Evolutionary conservation across 2,113 vertebrate species (phyloP).

Genomic region (Pygoscelis adeliae): DNA sequence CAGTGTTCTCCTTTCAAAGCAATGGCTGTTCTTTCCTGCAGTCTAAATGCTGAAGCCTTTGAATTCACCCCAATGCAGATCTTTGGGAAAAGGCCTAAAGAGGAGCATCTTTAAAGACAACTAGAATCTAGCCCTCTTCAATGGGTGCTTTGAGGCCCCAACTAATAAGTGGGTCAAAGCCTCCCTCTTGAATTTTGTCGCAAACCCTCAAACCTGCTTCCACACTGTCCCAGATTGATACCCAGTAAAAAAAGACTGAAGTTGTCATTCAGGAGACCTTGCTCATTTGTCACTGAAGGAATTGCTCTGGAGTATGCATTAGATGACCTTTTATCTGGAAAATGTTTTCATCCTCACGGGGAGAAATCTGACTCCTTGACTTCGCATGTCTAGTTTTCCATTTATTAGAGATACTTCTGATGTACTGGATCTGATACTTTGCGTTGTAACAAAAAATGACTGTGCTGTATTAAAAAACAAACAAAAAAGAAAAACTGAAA

Average conservation of each 20-base stretch:
- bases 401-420: neutral
- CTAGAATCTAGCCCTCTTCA: neutral
- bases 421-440: neutral
- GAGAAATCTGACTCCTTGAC: neutral
- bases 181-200: neutral
- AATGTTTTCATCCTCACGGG: neutral
- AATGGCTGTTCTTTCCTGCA: neutral
- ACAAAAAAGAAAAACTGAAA: neutral
- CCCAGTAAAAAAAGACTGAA: neutral
- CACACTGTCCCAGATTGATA: neutral
- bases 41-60: neutral
- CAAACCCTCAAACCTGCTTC: neutral
- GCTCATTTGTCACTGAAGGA: neutral
- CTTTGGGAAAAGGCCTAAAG: neutral
- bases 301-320: neutral
- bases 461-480: neutral
- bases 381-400: neutral
- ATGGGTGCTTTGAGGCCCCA: neutral
- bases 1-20: neutral
- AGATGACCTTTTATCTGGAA: neutral
- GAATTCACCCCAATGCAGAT: neutral
- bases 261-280: neutral
- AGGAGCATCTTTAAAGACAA: neutral
- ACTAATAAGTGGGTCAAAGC: neutral
- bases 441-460: neutral